These are phyloP conservation scores for Argyresthia goedartella DNA, from an alignment of 2,888 invertebrate species.

Conservation along the genomic window DNA sequence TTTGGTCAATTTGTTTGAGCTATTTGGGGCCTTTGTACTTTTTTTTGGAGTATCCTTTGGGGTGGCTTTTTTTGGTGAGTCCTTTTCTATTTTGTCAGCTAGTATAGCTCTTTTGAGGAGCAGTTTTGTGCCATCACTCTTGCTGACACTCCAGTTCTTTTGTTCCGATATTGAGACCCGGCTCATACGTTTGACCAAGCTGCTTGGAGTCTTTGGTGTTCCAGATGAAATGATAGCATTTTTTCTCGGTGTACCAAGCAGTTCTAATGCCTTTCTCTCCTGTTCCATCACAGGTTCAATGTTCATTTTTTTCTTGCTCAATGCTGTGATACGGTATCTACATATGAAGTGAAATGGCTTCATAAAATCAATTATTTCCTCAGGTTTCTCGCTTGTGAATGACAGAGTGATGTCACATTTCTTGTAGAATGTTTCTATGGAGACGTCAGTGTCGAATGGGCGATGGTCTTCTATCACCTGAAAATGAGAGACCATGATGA, in stretches of 20 bases:
- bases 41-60: conserved; percentile 20
- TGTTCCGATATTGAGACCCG: conserved; percentile 43
- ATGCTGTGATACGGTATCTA: conserved; percentile 42
- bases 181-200: conserved; percentile 47
- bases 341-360: conserved; percentile 45
- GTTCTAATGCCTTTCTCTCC: conserved; percentile 37
- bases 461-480: conserved; percentile 73
- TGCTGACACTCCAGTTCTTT: conserved; percentile 56
- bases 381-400: conserved; percentile 33
- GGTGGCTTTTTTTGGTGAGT: conserved; percentile 37
- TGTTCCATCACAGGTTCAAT: conserved; percentile 56
- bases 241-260: conserved; percentile 45
- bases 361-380: conserved; percentile 17
- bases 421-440: conserved; percentile 72
- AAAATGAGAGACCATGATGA: not conserved
- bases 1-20: conserved; percentile 26
- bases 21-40: conserved; percentile 31
- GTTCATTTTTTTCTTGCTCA: conserved; percentile 46
- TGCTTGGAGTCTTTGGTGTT: conserved; percentile 48
- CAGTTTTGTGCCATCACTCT: conserved; percentile 57
- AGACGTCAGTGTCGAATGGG: conserved; percentile 71
- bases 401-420: conserved; percentile 61
- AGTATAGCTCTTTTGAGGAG: conserved; percentile 58
- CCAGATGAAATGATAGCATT: not conserved
- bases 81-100: conserved; percentile 49